phyloP scores from a whole-genome alignment of 2,113 vertebrate species.

The Pomatorhinus ruficollis region DNA sequence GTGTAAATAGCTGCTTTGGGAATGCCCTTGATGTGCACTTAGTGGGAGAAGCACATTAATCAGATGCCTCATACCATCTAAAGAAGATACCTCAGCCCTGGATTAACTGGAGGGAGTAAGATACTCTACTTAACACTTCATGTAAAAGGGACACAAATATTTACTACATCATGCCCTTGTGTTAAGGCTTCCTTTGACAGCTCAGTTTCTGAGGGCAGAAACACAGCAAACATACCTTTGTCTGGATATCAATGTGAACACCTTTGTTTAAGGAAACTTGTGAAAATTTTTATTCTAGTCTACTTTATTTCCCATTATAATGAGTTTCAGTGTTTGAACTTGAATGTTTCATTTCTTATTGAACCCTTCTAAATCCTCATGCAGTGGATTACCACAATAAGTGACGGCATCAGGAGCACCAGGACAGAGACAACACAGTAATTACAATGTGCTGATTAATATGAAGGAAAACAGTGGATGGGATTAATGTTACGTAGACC shows the following conservation, averaged over 20 bases:
- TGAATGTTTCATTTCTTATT: background rate
- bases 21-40: background rate
- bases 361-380: accelerated
- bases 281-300: background rate
- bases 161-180: background rate
- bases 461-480: background rate
- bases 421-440: background rate
- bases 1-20: background rate
- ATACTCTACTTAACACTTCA: background rate
- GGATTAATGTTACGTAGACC: background rate
- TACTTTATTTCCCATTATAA: background rate
- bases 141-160: background rate
- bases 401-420: background rate
- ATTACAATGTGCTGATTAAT: background rate
- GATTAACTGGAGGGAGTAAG: background rate
- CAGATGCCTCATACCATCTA: background rate
- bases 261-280: background rate
- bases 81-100: background rate
- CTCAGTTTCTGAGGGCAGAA: background rate
- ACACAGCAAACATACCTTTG: background rate
- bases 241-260: background rate
- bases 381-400: background rate
- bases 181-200: background rate
- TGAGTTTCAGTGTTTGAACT: background rate
- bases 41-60: background rate